Base-by-base conservation (phyloP, 2,888 invertebrate species). In the Noctuana brunneofusca region DNA sequence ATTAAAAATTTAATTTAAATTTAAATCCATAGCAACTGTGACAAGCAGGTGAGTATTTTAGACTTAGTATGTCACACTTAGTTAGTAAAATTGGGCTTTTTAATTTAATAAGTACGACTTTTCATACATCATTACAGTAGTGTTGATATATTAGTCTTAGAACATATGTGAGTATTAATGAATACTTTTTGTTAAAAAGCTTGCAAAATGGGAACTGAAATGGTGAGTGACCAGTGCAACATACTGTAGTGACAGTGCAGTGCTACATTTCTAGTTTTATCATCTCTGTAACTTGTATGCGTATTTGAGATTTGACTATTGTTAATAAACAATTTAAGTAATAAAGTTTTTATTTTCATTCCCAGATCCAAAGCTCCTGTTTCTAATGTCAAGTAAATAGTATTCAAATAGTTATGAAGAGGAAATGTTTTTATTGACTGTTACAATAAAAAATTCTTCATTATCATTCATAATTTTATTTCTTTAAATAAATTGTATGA, bases 341-440 rank as follows among this genome's bases (percentile, higher is more conserved):
- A 79, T 66, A 78, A 22, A 68, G 68, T 71, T 74, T 80, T 82
- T 71, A 77, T 81, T 83, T 81, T 81, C 70, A 72, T 87, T 80
- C 83, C 78, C 87, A 88, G 86, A 88, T 89, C 89, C 81, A 86
- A 85, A 78, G 84, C 79, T 79, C 87, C 87, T 71, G 84, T 81
- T 71, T 74, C 80, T 69, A 79, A 75, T 77, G 56, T 63, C 70
- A 75, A 78, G 69, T 72, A 68, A 74, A 65, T 65, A 58, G 48
- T 35, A 18, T 48, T 6, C 6, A 22, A 20, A 12, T 18, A 22
- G 11, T 5, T 53, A 38, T 22, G n/a, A 22, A 53, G 20, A 22
- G 9, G 9, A 35, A 53, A 53, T 22, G n/a, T 35, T 35, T 5
- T 20, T 20, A 48, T 11, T 18, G 3, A 50, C 16, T 30, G 32